A percentile compares a stretch with the other conserved stretches of the same genome.
These are phyloP conservation scores for Cheilosia scutellata DNA, from an alignment of 2,888 invertebrate species.

Conservation along the genomic window DNA sequence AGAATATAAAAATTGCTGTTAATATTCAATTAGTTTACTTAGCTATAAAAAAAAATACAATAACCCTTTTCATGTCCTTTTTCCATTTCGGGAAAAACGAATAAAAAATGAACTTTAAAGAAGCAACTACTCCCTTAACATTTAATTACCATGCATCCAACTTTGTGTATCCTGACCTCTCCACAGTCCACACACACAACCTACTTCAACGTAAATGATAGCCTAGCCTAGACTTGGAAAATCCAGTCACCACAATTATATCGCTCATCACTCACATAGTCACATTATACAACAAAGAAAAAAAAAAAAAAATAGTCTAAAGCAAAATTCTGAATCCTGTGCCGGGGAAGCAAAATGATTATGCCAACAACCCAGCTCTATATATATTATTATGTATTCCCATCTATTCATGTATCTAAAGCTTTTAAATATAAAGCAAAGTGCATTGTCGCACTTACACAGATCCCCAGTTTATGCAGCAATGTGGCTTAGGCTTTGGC, in stretches of 20 bases:
- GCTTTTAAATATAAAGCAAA: slow-evolving; percentile 49
- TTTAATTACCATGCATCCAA: slow-evolving; percentile 22
- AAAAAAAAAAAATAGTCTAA: not conserved
- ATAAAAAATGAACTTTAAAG: no score
- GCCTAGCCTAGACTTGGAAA: slow-evolving; percentile 51
- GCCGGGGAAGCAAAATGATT: slow-evolving; percentile 10
- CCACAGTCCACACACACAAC: slow-evolving; percentile 29
- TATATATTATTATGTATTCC: not conserved
- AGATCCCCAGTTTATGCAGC: slow-evolving; percentile 60
- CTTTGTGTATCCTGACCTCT: slow-evolving; percentile 47
- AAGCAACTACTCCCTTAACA: not conserved
- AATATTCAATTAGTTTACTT: no score
- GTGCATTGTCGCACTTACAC: slow-evolving; percentile 64
- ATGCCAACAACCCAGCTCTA: slow-evolving; percentile 10
- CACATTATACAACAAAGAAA: not conserved
- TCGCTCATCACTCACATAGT: slow-evolving; percentile 21
- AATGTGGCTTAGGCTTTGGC: not conserved
- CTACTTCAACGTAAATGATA: slow-evolving; percentile 16
- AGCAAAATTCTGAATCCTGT: slow-evolving; percentile 8
- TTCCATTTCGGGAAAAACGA: no score
- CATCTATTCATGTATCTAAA: slow-evolving; percentile 5
- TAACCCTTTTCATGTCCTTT: no score
- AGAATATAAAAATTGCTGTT: no score
- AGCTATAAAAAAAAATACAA: no score
- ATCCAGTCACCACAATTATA: slow-evolving; percentile 37